Percentiles rank a stretch among this genome's conserved stretches.
Conservation (phyloP, 2,888 invertebrate genomes). For the Drosophila atripex region DNA sequence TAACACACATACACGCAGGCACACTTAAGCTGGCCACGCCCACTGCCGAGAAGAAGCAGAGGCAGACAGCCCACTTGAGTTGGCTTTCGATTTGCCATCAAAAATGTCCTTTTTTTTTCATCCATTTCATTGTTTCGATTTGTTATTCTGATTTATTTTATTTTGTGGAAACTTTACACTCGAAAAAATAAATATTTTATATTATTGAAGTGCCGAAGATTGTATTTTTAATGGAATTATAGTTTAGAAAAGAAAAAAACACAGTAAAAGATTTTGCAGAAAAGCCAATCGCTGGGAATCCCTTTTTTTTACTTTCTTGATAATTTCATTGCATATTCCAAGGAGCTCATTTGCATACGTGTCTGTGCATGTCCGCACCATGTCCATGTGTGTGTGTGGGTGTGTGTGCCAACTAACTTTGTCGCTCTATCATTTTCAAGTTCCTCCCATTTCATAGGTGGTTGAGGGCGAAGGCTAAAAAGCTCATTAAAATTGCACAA, state of each 20-base stretch:
- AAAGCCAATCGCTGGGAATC: slow-evolving; percentile 25
- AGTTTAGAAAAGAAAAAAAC: no score
- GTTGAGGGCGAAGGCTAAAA: neutral
- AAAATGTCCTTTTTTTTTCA: slow-evolving; percentile 53
- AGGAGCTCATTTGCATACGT: slow-evolving; percentile 24
- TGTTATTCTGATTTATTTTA: slow-evolving; percentile 15
- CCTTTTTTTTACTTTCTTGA: slow-evolving; percentile 8
- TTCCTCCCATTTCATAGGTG: slow-evolving; percentile 10
- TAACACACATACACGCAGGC: slow-evolving; percentile 24
- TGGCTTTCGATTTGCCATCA: slow-evolving; percentile 73
- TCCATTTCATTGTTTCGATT: slow-evolving; percentile 41
- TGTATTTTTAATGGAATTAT: no score
- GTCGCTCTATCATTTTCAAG: slow-evolving; percentile 23
- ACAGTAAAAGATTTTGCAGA: neutral
- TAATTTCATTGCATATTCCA: slow-evolving; percentile 36
- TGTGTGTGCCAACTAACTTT: slow-evolving; percentile 14
- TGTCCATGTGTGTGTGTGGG: neutral
- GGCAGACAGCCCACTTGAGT: slow-evolving; percentile 36
- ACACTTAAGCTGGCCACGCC: slow-evolving; percentile 37
- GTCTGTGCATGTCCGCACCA: slow-evolving; percentile 1
- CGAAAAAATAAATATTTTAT: neutral
- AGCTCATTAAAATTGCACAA: slow-evolving; percentile 77
- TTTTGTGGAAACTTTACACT: neutral
- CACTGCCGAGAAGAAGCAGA: slow-evolving; percentile 8
- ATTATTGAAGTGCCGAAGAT: no score